These are phyloP conservation scores for Folsomia manolachei DNA, from an alignment of 2,888 invertebrate genomes.

Conservation along the genomic window DNA sequence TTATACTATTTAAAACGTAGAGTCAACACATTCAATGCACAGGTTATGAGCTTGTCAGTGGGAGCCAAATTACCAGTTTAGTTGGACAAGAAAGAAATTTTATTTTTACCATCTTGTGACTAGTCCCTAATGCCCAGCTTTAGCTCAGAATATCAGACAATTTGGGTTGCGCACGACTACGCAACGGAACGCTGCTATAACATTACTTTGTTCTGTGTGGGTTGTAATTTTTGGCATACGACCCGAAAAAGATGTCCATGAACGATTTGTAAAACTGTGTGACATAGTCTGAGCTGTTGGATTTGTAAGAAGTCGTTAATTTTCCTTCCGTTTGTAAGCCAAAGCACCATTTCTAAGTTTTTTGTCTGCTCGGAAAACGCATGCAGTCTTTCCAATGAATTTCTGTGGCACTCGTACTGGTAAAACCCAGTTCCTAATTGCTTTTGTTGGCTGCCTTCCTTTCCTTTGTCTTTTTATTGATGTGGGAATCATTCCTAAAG, in stretches of 20 bases:
- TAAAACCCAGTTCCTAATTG: too few species aligned
- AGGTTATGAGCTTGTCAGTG: too few species aligned
- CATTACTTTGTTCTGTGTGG: not conserved
- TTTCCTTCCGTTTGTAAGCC: not conserved
- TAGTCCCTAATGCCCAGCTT: not conserved
- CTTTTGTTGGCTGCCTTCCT: not conserved
- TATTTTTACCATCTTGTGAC: too few species aligned
- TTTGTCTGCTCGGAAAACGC: not conserved
- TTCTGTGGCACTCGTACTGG: not conserved
- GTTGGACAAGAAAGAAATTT: too few species aligned
- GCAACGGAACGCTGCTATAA: too few species aligned
- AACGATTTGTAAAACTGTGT: not conserved
- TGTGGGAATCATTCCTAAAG: too few species aligned
- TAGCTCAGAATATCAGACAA: not conserved
- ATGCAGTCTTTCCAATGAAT: not conserved
- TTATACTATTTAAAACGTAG: too few species aligned
- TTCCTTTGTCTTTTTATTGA: not conserved
- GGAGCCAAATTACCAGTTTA: too few species aligned
- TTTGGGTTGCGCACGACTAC: not conserved
- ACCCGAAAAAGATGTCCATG: not conserved
- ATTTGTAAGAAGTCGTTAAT: not conserved
- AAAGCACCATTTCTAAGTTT: not conserved
- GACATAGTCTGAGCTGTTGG: not conserved
- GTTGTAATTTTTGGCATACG: not conserved
- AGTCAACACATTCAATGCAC: too few species aligned